Conservation (phyloP, 2,113 vertebrate species). For the Genyomyrus donnyi region DNA sequence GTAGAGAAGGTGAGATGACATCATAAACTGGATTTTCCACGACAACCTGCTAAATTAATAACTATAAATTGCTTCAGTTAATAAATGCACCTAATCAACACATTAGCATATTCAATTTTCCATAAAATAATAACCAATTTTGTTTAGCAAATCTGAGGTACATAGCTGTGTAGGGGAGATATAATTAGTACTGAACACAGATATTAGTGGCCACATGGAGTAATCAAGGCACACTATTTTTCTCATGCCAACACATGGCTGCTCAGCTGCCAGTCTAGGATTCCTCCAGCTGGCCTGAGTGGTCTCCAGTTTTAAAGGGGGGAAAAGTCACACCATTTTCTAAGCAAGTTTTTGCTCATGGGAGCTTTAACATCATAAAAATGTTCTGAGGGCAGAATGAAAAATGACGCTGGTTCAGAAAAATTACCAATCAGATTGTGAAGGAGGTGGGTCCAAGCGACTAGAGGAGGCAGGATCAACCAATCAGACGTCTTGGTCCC, state of each 20-base stretch:
- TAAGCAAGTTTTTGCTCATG: not conserved
- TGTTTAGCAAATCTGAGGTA: not conserved
- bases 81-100: not conserved
- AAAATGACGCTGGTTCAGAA: too few species aligned
- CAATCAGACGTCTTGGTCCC: too few species aligned
- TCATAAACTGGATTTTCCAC: not conserved
- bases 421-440: too few species aligned
- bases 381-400: too few species aligned
- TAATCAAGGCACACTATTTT: slow-evolving; percentile 32
- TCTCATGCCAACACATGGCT: slow-evolving; percentile 20
- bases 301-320: slow-evolving; percentile 24
- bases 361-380: too few species aligned
- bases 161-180: not conserved
- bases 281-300: slow-evolving; percentile 23
- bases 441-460: too few species aligned
- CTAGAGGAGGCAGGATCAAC: too few species aligned
- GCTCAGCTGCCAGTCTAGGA: slow-evolving; percentile 32
- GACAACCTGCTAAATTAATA: not conserved
- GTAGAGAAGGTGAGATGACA: not conserved
- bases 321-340: not conserved
- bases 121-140: not conserved
- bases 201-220: slow-evolving; percentile 19
- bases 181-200: slow-evolving; percentile 23
- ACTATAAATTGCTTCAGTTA: not conserved
- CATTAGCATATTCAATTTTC: not conserved